Base-by-base conservation (phyloP, 2,888 invertebrate genomes). In the Sinhomidia bicolor region DNA sequence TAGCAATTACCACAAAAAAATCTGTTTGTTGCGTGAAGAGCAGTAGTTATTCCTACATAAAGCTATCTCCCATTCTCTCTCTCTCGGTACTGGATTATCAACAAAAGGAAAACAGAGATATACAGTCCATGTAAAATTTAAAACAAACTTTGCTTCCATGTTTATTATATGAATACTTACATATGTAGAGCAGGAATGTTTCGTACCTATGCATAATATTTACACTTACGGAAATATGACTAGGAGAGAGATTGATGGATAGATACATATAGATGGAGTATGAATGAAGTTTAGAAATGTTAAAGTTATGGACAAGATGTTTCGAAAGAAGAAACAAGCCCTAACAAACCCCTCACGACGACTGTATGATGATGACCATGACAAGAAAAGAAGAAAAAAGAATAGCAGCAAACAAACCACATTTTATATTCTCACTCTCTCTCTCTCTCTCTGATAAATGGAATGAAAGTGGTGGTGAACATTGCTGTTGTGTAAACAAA, bases 1-100 rank as follows among this genome's bases (percentile, higher is more conserved):
- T 82, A 82, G 81, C 81, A 82, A 82, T 82, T 82, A 82, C 23
- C 32, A 79, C 4, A 54, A 54, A 32, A 54, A n/a, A 14, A 26
- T 74, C 23, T 51, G 74, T 51, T 74, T 44, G 71, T 71, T 74
- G 74, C 36, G 74, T 74, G 51, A 51, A 74, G 74, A 74, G 47
- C 29, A 51, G 26, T 51, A 74, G 71, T 71, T 68, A 32, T 71
- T 44, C 36, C 51, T 5, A 71, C 71, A 44, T 71, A 23, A 44
- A 71, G 44, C 36, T 20, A n/a, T 41, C 36, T 20, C 41, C 20
- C n/a, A n/a, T n/a, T n/a, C n/a, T n/a, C n/a, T n/a, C n/a, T n/a
- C n/a, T 68, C 44, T 32, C 44, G 71, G 44, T 23, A 74, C 74
- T 51, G 74, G 29, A 26, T 74, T 74, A 47, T 51, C 47, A 12